Base-by-base conservation (phyloP, 2,113 vertebrate genomes). In the Brienomyrus longianalis region DNA sequence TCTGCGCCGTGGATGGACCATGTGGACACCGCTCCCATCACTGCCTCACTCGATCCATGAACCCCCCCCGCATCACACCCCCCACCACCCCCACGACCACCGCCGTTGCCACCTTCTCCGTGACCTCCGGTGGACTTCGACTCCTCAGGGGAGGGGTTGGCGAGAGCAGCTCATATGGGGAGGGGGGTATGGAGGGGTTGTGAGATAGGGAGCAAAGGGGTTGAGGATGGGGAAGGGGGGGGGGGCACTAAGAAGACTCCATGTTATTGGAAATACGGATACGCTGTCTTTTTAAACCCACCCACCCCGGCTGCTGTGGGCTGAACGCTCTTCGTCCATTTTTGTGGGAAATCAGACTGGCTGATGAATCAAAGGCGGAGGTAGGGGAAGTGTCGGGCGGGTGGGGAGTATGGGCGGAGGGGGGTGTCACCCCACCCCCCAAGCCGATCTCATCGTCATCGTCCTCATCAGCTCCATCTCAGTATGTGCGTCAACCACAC, bases 331-430 rank as follows among this genome's bases (percentile, higher is more conserved):
- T 96, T 96, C 96, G 95, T 94, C 94, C 94, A 94, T 93, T 94
- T 91, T 91, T 91, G 66, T 70, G 56, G 31, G 85, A 77, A 51
- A 89, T 87, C 86, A 77, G 87, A 89, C 88, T 91, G 91, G 90
- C 94, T 96, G 97, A 96, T 97, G 96, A 97, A 96, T 97, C 97
- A 97, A 96, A 96, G 94, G 93, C 94, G 27, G 66, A 95, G 96
- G 86, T 89, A 90, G 91, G 95, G 95, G 96, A 94, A 70, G 5
- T n/a, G 27, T 3, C n/a, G 93, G 94, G 95, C 93, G 95, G 95
- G 95, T 95, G 95, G 86, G 80, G 86, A 80, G 43, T 83, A 50
- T 2, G 56, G 11, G 85, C 52, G 74, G 56, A 87, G 90, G 90
- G 86, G 87, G 90, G 91, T 83, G 90, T 90, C 86, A 86, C 91